Evolutionary conservation across 2,113 vertebrate species (phyloP).

Genomic region (Oryctolagus cuniculus): DNA sequence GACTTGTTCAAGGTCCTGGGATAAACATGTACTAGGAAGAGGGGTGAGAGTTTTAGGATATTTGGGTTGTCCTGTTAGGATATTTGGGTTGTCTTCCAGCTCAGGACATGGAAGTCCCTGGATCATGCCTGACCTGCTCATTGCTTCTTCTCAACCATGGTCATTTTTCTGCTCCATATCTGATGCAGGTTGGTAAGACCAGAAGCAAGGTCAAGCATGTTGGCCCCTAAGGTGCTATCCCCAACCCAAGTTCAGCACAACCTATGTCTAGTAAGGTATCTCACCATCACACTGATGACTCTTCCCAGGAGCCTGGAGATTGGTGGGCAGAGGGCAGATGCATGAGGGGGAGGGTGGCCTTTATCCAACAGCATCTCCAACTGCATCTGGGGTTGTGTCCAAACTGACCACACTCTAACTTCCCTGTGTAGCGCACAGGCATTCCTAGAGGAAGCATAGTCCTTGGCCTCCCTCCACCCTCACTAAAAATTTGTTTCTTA

Average conservation of each 20-base stretch:
- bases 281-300: too few species aligned
- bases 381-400: background rate
- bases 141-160: background rate
- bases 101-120: background rate
- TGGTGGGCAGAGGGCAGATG: background rate
- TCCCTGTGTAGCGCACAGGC: background rate
- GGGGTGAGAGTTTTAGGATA: background rate
- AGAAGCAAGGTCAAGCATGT: background rate
- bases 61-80: background rate
- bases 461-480: background rate
- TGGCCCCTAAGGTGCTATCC: background rate
- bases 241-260: fast-evolving
- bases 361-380: background rate
- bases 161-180: background rate
- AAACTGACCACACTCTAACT: background rate
- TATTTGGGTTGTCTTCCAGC: background rate
- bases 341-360: background rate
- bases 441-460: background rate
- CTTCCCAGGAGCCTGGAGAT: background rate
- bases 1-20: background rate
- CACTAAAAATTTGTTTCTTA: too few species aligned
- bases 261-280: too few species aligned
- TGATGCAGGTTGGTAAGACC: background rate
- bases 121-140: background rate
- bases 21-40: background rate